phyloP scores from a whole-genome alignment of 1,140 invertebrate genomes.

The Calephelis virginiensis region DNA sequence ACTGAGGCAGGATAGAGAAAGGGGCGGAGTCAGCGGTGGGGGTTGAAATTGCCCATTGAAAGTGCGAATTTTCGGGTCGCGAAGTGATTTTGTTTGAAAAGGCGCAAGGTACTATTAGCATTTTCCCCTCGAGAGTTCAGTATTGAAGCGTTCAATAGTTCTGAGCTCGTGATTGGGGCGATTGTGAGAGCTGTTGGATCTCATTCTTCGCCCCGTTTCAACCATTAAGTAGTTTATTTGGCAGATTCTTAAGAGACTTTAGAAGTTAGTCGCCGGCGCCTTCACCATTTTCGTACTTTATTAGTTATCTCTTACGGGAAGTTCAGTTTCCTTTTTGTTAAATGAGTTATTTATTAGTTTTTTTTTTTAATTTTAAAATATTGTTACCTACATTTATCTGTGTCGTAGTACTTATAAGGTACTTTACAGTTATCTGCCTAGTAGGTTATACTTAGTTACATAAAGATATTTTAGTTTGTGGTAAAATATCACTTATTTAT shows the following conservation, averaged over 20 bases:
- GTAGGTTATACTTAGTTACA: no score
- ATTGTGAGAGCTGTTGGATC: slow-evolving; percentile 61
- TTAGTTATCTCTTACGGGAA: no score
- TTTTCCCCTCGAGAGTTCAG: slow-evolving; percentile 59
- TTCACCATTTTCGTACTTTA: neutral
- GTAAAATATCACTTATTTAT: no score
- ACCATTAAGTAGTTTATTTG: slow-evolving; percentile 14
- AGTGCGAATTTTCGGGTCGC: slow-evolving; percentile 75
- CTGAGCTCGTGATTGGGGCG: slow-evolving; percentile 68
- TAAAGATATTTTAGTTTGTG: no score
- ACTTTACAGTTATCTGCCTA: no score
- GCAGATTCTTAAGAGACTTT: slow-evolving; percentile 11
- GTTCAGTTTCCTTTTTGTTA: no score
- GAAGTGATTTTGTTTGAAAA: slow-evolving; percentile 72
- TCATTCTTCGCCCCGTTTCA: slow-evolving; percentile 27
- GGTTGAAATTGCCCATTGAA: slow-evolving; percentile 66
- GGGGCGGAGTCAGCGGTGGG: slow-evolving; percentile 49
- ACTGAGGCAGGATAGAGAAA: slow-evolving; percentile 50
- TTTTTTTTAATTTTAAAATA: no score
- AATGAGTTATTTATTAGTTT: no score
- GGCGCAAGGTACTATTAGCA: slow-evolving; percentile 69
- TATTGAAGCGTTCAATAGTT: slow-evolving; percentile 63
- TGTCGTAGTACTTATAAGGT: no score
- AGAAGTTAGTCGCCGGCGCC: neutral
- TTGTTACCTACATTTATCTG: no score